Evolutionary conservation across 64 coral and sea anemone genomes (phyloP).

Genomic region (Exaiptasia diaphana): DNA sequence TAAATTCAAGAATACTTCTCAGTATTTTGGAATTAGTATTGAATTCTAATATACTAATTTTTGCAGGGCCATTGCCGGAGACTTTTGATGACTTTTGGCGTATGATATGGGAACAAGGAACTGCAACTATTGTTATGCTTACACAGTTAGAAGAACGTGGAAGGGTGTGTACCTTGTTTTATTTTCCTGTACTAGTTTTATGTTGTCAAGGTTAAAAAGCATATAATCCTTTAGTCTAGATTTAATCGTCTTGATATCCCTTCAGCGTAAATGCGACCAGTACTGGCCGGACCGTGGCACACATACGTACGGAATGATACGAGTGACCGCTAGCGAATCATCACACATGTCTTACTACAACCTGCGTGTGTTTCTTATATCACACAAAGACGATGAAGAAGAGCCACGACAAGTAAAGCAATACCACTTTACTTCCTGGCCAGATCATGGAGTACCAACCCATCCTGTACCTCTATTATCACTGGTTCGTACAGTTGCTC

Average conservation of each 20-base stretch:
- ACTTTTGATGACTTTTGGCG: conserved; percentile 95
- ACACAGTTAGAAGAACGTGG: conserved; percentile 87
- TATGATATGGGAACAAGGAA: conserved; percentile 91
- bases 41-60: no score
- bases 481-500: conserved; percentile 60
- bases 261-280: conserved; percentile 83
- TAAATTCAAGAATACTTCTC: no score
- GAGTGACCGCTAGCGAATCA: conserved; percentile 67
- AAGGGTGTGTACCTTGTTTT: conserved; percentile 38
- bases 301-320: conserved; percentile 46
- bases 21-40: no score
- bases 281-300: conserved; percentile 90
- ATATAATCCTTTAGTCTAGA: neutral
- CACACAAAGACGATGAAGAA: conserved; percentile 47
- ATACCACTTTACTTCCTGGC: conserved; percentile 88
- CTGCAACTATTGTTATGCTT: conserved; percentile 80
- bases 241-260: neutral
- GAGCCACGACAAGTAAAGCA: conserved; percentile 60
- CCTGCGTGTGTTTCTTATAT: conserved; percentile 59
- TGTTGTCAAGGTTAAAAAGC: neutral
- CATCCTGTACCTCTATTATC: conserved; percentile 78
- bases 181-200: neutral
- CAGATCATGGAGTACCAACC: conserved; percentile 82
- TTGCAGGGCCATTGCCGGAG: conserved; percentile 55
- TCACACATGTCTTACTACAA: conserved; percentile 82